These are phyloP conservation scores for Zhuqinia jingwanae DNA, from an alignment of 2,888 invertebrate species.

Conservation along the genomic window DNA sequence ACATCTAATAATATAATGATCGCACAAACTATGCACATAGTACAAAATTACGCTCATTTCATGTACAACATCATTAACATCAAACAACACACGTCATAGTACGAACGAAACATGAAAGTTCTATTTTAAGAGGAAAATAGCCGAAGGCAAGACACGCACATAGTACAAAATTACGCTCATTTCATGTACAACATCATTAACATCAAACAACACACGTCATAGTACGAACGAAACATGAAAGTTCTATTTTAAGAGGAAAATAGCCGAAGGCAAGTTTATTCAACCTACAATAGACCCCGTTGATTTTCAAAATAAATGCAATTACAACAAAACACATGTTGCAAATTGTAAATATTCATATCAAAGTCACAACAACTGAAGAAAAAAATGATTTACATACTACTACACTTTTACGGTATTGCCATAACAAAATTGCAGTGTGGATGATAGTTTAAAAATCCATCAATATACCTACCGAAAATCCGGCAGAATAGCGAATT, in stretches of 20 bases:
- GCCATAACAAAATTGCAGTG: no score
- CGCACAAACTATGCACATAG: neutral
- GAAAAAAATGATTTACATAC: constrained; percentile 5
- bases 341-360: neutral
- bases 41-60: neutral
- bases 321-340: constrained; percentile 26
- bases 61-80: constrained; percentile 24
- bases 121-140: neutral
- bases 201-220: neutral
- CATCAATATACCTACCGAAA: no score
- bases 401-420: no score
- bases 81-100: neutral
- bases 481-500: no score
- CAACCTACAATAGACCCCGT: constrained; percentile 40
- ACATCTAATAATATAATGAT: no score
- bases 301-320: constrained; percentile 35
- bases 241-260: constrained; percentile 33
- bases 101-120: constrained; percentile 28
- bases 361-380: neutral
- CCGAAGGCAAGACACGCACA: neutral
- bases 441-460: no score
- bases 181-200: constrained; percentile 27
- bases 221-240: constrained; percentile 20
- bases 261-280: constrained; percentile 52
- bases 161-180: neutral